These are phyloP conservation scores for Gila robusta DNA, from an alignment of 2,797 vertebrate species.

Conservation along the genomic window DNA sequence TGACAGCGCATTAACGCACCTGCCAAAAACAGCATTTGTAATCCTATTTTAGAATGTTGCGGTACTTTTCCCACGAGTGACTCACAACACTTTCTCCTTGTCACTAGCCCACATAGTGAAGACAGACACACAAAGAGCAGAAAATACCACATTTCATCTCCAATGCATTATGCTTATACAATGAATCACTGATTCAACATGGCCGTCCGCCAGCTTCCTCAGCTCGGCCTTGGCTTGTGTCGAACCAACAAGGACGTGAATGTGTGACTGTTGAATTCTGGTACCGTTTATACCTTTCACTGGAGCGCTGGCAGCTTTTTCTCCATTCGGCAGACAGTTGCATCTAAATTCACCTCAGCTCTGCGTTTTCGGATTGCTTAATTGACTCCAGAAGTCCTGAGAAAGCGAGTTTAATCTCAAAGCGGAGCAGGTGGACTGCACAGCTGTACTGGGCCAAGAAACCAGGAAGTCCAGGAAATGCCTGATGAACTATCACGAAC, in stretches of 20 bases:
- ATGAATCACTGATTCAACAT: slow-evolving; percentile 23
- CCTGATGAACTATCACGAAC: slow-evolving; percentile 57
- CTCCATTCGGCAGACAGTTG: slow-evolving; percentile 26
- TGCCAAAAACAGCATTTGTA: slow-evolving; percentile 44
- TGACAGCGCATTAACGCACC: slow-evolving; percentile 29
- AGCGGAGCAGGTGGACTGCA: slow-evolving; percentile 43
- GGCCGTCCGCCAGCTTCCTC: neutral
- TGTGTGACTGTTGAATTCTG: slow-evolving; percentile 22
- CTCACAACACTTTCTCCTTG: slow-evolving; percentile 14
- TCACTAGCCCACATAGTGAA: slow-evolving; percentile 15
- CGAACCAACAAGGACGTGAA: slow-evolving; percentile 13
- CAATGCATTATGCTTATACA: neutral
- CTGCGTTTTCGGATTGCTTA: slow-evolving; percentile 34
- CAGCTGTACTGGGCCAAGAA: slow-evolving; percentile 55
- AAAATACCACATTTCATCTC: slow-evolving; percentile 38
- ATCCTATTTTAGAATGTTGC: slow-evolving; percentile 10
- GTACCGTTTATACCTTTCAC: slow-evolving; percentile 29
- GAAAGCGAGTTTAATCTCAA: slow-evolving; percentile 36
- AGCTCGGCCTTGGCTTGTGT: slow-evolving; percentile 14
- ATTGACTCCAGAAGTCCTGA: slow-evolving; percentile 42
- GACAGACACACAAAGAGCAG: slow-evolving; percentile 40
- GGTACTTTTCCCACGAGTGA: slow-evolving; percentile 5
- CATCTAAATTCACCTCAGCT: slow-evolving; percentile 49
- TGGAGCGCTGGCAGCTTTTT: neutral
- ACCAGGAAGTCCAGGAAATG: slow-evolving; percentile 62